Conservation (phyloP, 2,888 invertebrate genomes). For the Cryptocheilus praepositus region DNA sequence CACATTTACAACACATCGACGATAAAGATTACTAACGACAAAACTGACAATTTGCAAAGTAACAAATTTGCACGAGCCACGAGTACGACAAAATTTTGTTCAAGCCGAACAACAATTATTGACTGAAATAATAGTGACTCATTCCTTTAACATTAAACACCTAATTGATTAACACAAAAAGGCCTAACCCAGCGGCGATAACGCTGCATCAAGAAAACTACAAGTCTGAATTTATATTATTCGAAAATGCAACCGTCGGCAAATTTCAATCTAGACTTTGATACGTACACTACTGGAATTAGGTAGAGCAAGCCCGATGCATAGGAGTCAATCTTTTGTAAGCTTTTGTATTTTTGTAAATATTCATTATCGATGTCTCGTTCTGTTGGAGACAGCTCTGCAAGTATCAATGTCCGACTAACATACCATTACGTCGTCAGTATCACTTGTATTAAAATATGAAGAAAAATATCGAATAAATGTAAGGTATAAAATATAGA, state of each 20-base stretch:
- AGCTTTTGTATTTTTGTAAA: conserved; percentile 75
- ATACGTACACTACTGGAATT: conserved; percentile 42
- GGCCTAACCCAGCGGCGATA: conserved; percentile 39
- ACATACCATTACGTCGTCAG: conserved; percentile 53
- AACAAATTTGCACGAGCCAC: too few species aligned
- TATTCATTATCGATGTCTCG: conserved; percentile 58
- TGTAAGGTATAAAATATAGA: conserved; percentile 20
- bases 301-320: conserved; percentile 49
- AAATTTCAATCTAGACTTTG: conserved; percentile 13
- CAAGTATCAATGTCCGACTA: conserved; percentile 54
- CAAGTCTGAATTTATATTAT: conserved; percentile 57
- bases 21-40: too few species aligned
- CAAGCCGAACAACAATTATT: too few species aligned
- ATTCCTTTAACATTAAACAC: neutral
- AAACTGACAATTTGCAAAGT: too few species aligned
- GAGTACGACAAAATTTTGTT: too few species aligned
- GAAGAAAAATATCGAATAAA: conserved; percentile 50
- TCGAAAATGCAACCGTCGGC: conserved; percentile 15
- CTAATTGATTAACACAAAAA: conserved; percentile 11
- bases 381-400: conserved; percentile 34
- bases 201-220: conserved; percentile 39
- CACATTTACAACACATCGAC: too few species aligned
- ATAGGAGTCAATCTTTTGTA: conserved; percentile 69
- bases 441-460: conserved; percentile 36
- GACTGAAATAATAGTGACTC: too few species aligned